Percentiles rank a stretch among this genome's conserved stretches.
These are phyloP conservation scores for Propithecus coquereli DNA, from an alignment of 2,113 vertebrate species.

Conservation along the genomic window DNA sequence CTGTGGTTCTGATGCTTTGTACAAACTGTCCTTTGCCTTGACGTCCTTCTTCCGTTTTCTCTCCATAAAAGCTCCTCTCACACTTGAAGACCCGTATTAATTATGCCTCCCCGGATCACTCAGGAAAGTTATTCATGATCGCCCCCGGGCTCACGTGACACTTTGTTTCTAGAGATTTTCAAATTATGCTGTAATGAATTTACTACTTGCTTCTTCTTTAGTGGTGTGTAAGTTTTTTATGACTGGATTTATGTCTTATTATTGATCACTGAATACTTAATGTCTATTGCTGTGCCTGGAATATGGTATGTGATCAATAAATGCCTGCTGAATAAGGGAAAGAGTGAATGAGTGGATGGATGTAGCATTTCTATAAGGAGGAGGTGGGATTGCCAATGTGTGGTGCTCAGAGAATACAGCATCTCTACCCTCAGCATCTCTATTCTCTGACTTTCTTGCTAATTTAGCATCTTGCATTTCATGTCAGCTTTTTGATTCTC, in stretches of 20 bases:
- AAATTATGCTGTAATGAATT: background rate
- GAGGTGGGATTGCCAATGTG: background rate
- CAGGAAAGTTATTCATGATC: background rate
- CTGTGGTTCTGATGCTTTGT: background rate
- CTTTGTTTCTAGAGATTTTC: background rate
- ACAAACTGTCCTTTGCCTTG: background rate
- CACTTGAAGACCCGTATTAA: background rate
- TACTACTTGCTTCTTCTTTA: background rate
- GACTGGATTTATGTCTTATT: background rate
- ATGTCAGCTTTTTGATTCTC: background rate
- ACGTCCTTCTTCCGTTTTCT: background rate
- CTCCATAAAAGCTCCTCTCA: background rate
- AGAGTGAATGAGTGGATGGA: background rate
- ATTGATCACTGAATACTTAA: background rate
- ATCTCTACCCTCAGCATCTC: background rate
- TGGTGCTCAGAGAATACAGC: background rate
- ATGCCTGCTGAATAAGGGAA: background rate
- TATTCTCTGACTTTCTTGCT: background rate
- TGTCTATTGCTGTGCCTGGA: rapidly evolving
- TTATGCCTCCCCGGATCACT: background rate
- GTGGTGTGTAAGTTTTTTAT: background rate
- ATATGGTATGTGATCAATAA: background rate
- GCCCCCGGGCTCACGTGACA: background rate
- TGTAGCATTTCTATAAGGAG: background rate
- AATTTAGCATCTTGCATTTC: background rate